These are phyloP conservation scores for Podargus strigoides DNA, from an alignment of 2,797 vertebrate genomes.

Conservation along the genomic window DNA sequence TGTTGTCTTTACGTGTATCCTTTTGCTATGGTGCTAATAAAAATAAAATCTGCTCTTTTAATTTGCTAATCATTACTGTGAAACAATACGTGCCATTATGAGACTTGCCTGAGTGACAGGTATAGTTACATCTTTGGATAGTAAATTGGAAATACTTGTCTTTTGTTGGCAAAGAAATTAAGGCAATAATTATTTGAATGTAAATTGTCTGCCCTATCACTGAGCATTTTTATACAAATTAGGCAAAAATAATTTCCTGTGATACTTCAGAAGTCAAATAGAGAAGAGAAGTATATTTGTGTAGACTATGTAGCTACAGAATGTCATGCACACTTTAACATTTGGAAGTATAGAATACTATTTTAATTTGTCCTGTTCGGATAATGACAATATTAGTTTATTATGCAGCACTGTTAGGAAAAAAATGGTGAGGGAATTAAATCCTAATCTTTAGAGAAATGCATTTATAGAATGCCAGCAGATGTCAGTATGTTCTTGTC, in stretches of 20 bases:
- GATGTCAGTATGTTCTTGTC: slow-evolving; percentile 76
- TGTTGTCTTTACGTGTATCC: background rate
- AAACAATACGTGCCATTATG: background rate
- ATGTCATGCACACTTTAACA: background rate
- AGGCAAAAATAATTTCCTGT: background rate
- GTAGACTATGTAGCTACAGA: background rate
- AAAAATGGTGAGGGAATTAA: background rate
- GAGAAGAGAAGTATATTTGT: background rate
- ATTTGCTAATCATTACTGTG: background rate
- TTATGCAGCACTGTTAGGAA: background rate
- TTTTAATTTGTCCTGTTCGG: background rate
- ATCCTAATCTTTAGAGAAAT: background rate
- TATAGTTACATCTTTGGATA: background rate
- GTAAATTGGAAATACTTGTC: background rate
- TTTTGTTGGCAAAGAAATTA: background rate
- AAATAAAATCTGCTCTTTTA: background rate
- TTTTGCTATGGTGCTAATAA: background rate
- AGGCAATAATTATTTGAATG: background rate
- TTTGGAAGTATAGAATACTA: background rate
- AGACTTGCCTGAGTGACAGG: background rate
- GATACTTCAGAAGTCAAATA: background rate
- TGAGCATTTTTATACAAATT: background rate
- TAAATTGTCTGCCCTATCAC: background rate
- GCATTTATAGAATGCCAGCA: slow-evolving; percentile 68
- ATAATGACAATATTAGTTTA: background rate